phyloP scores from a whole-genome alignment of 2,113 vertebrate species.

The Sylvicapra grimmia region DNA sequence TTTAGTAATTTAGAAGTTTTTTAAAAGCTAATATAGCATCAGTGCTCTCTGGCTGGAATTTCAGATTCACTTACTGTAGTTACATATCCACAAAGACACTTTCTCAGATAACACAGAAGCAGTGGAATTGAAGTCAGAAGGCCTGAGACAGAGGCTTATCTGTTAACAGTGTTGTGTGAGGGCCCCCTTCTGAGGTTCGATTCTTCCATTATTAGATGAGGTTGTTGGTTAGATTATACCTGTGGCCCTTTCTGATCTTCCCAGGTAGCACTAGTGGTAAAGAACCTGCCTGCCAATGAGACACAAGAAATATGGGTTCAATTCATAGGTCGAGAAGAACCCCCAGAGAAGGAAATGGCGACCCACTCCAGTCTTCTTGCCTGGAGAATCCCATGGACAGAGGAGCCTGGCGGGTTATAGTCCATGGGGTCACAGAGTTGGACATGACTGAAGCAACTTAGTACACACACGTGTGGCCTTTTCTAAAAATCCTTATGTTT shows the following conservation, averaged over 20 bases:
- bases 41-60: background rate
- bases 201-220: background rate
- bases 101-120: background rate
- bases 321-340: background rate
- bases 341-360: background rate
- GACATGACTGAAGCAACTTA: background rate
- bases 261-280: background rate
- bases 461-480: background rate
- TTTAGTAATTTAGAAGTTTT: constrained; percentile 5
- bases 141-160: background rate
- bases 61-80: background rate
- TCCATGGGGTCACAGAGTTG: background rate
- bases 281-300: background rate
- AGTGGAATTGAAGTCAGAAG: background rate
- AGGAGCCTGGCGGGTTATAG: background rate
- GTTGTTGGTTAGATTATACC: background rate
- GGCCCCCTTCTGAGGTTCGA: background rate
- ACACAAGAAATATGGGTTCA: background rate
- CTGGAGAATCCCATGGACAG: background rate
- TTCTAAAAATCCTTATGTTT: background rate
- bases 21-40: background rate
- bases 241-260: background rate
- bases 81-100: background rate
- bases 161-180: background rate
- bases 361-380: background rate